Conservation (phyloP, 2,113 vertebrate genomes). For the Cettia cetti region DNA sequence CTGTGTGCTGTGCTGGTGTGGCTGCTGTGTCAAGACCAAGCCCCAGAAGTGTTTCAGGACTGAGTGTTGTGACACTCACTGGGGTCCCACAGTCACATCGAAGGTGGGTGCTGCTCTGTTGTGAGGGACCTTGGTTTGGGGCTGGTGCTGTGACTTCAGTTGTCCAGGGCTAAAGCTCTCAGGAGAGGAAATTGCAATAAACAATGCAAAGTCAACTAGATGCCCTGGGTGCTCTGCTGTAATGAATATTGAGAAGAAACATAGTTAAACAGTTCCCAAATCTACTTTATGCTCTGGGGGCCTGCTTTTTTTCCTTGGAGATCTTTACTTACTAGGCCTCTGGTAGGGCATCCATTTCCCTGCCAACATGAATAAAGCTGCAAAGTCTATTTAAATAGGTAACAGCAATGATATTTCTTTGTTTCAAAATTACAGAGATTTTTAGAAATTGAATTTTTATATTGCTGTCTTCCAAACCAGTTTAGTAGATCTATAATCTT, state of each 20-base stretch:
- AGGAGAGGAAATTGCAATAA: background rate
- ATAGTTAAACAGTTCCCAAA: constrained; percentile 2
- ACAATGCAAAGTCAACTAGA: background rate
- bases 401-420: background rate
- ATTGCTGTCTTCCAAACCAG: background rate
- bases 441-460: background rate
- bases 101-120: background rate
- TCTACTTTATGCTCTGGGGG: background rate
- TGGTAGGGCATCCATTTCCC: background rate
- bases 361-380: background rate
- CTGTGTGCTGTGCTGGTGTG: background rate
- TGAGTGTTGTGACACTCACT: background rate
- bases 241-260: background rate
- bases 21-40: background rate
- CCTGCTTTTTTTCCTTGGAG: background rate
- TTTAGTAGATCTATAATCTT: background rate
- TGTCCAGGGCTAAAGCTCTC: background rate
- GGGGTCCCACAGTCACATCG: accelerated
- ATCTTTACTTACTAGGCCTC: background rate
- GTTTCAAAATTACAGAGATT: background rate
- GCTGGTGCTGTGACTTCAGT: background rate
- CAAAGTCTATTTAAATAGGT: background rate
- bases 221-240: background rate
- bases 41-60: background rate
- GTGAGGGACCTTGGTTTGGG: background rate